Evolutionary conservation across 2,888 invertebrate species (phyloP), one percentile per base, ranked within the genome.

Genomic region (Aleiodes alternator): DNA sequence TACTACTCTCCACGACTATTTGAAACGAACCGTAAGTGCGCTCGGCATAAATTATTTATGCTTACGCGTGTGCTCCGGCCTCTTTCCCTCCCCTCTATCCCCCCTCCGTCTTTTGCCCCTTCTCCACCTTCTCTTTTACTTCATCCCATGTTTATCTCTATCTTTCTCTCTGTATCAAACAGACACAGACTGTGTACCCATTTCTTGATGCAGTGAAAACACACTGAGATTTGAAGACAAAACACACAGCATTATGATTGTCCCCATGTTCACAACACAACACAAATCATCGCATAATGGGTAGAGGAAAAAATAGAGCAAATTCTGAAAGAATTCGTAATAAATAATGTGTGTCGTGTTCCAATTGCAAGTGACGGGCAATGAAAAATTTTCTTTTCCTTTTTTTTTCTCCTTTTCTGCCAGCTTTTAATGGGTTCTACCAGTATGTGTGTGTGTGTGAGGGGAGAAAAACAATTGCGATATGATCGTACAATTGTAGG

Each of bases 1-100:
- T 76, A 76, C 73, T 73, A 76, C 76, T 78, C 79, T 79, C 77
- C 43, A 43, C 43, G 80, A 79, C 80, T 78, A 80, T 80, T 80
- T 79, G 76, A 80, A 80, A 76, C 76, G 70, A 43, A 43, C 70
- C 53, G 34, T 74, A 70, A 75, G 70, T 80, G 80, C 78, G 72
- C 73, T 59, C 55, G 71, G 77, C 75, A 77, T 77, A 73, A 80
- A 75, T 76, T 71, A 75, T 75, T 75, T 75, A 75, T 75, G 56
- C 64, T 70, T 70, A 75, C 66, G 50, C 66, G 50, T 50, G 31
- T 61, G 34, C 69, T 64, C 56, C 31, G 34, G 34, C 11, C 56
- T 56, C 48, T 50, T 11, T 51, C 12, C 31, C 55, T 34, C 31
- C 53, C 12, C 23, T 64, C 53, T 2, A 1, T 23, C 23, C 23